Evolutionary conservation across 2,797 vertebrate genomes (phyloP).

Genomic region (Sebastes hopkinsi): DNA sequence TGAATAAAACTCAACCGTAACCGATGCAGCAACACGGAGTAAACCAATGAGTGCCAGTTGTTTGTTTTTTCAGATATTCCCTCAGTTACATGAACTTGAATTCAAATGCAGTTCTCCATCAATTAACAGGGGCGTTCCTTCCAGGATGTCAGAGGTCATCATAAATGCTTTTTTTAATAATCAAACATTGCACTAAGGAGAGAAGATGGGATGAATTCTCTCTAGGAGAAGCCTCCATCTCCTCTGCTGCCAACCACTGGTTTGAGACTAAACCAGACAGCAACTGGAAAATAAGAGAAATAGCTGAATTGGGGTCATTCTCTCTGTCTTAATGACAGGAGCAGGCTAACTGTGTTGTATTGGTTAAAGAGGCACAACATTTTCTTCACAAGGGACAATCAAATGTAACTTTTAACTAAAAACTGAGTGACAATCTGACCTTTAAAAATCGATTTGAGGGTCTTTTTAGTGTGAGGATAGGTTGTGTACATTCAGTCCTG

Average conservation of each 20-base stretch:
- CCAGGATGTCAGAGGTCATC: conserved; percentile 37
- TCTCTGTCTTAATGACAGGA: conserved; percentile 23
- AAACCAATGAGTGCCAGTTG: conserved; percentile 73
- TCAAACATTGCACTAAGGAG: conserved; percentile 71
- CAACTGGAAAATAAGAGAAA: conserved; percentile 34
- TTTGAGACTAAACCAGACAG: conserved; percentile 55
- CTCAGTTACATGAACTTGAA: conserved; percentile 49
- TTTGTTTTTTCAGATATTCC: conserved; percentile 31
- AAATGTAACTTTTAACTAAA: conserved; percentile 34
- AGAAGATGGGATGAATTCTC: conserved; percentile 30
- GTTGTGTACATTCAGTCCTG: conserved; percentile 71
- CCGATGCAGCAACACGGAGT: conserved; percentile 79
- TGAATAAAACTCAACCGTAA: conserved; percentile 96
- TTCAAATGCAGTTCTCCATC: conserved; percentile 50
- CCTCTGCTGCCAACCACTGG: conserved; percentile 36
- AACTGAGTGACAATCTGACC: conserved; percentile 23
- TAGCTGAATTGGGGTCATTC: conserved; percentile 1
- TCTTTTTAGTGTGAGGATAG: conserved; percentile 30
- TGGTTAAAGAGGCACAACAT: conserved; percentile 68
- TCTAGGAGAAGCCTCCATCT: conserved; percentile 32
- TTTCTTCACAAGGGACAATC: conserved; percentile 34
- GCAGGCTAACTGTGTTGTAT: conserved; percentile 31
- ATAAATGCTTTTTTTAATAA: conserved; percentile 65
- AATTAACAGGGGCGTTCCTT: conserved; percentile 35
- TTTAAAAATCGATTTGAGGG: conserved; percentile 28